Evolutionary conservation across 2,888 invertebrate genomes (phyloP).

Genomic region (Metacarcinus magister): DNA sequence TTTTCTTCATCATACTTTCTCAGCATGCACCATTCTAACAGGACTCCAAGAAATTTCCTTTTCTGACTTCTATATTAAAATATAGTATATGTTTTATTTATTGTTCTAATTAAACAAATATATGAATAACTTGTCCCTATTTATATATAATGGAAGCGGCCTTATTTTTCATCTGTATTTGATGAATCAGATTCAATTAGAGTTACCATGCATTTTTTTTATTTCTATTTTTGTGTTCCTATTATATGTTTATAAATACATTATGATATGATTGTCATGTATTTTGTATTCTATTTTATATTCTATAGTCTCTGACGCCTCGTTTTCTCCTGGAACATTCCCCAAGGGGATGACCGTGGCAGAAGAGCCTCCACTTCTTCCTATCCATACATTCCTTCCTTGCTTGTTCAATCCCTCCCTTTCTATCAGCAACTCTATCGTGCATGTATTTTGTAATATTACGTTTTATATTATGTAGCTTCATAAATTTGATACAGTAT

Average conservation of each 20-base stretch:
- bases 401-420: too few species aligned
- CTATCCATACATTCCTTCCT: too few species aligned
- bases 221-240: background rate
- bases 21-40: slow-evolving; percentile 18
- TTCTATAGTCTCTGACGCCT: too few species aligned
- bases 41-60: background rate
- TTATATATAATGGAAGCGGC: background rate
- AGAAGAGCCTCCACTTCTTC: too few species aligned
- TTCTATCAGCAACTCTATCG: background rate
- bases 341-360: too few species aligned
- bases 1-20: slow-evolving; percentile 20
- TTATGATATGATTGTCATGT: background rate
- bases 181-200: background rate
- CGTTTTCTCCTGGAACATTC: too few species aligned
- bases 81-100: background rate
- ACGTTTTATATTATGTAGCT: background rate
- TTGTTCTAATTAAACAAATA: background rate
- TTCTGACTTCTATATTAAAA: background rate
- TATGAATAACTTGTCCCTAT: background rate
- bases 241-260: background rate
- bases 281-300: background rate
- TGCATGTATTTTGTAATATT: background rate
- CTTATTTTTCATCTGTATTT: background rate
- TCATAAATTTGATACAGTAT: too few species aligned
- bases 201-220: background rate